phyloP scores from a whole-genome alignment of 2,888 invertebrate genomes.

The Drosophila kanekoi region DNA sequence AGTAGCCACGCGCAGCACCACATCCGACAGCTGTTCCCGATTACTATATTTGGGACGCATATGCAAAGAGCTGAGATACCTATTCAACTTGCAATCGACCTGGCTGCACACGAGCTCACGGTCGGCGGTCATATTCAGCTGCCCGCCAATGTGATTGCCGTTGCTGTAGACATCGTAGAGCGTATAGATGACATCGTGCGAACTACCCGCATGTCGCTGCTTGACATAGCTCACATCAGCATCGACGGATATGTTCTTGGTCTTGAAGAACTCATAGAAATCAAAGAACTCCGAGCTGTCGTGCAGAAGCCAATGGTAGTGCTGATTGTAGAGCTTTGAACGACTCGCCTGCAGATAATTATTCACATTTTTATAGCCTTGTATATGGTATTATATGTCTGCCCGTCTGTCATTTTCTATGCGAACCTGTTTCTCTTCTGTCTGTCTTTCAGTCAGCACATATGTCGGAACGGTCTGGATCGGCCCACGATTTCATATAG shows the following conservation, averaged over 20 bases:
- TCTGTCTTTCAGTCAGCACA: too few species aligned
- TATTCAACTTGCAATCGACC: conserved; percentile 39
- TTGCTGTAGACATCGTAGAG: conserved; percentile 84
- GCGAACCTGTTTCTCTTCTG: too few species aligned
- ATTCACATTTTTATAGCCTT: not conserved
- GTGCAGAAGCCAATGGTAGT: conserved; percentile 81
- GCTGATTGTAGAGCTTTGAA: conserved; percentile 68
- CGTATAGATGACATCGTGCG: conserved; percentile 32
- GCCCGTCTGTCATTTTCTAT: too few species aligned
- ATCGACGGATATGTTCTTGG: conserved; percentile 79
- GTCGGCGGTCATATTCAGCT: conserved; percentile 80
- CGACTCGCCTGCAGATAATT: conserved; percentile 65
- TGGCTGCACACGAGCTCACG: conserved; percentile 66
- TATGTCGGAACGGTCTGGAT: too few species aligned
- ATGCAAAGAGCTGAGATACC: conserved; percentile 68
- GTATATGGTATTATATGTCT: too few species aligned
- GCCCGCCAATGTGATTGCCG: conserved; percentile 82
- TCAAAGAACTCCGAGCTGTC: conserved; percentile 37
- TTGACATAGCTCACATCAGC: conserved; percentile 78
- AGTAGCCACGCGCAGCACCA: conserved; percentile 75
- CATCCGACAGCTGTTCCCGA: conserved; percentile 74
- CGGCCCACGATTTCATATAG: too few species aligned
- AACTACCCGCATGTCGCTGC: not conserved
- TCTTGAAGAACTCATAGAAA: conserved; percentile 64
- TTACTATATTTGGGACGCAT: conserved; percentile 73